Evolutionary conservation across 2,888 invertebrate species (phyloP), one percentile per base, ranked within the genome.

Genomic region (Platypus cylindrus): DNA sequence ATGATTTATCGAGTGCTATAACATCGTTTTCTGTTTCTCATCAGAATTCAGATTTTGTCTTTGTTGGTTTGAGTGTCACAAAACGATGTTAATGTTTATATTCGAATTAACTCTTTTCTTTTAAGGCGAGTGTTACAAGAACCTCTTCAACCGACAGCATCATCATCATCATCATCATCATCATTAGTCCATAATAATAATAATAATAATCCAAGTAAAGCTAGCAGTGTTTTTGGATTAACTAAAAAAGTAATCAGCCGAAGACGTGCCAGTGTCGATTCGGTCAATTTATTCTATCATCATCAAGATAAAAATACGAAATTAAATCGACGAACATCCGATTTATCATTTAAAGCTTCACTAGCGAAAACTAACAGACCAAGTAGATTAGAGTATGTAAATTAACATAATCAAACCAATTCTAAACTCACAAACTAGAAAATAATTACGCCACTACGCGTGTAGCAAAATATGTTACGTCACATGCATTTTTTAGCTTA

Each of bases 251-350:
- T 52, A 52, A 56, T 63, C 40, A 59, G 62, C 46, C 62, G 59
- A 48, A 58, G 70, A 49, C 58, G 71, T 45, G 70, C 70, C 32
- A 70, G 70, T 48, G 67, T 70, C 40, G 68, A 69, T 5, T 64
- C 67, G 32, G 63, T 68, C 41, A 60, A 64, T 13, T 63, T 67
- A 46, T 62, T 63, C n/a, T 36, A 42, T 22, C 25, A 13, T 17
- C 36, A 35, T 9, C 30, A 32, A 30, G 38, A 32, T 24, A 25
- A 39, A 11, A 43, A 42, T 7, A 49, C 50, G 36, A 58, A 51
- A 43, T 47, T 58, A 25, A 48, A 50, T 9, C 49, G 59, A 30
- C 49, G 62, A 44, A 54, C 51, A 8, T 57, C 60, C 2, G 59
- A 60, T 42, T 42, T 58, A 38, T 48, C 54, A 5, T 40, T 59